phyloP scores from a whole-genome alignment of 2,113 vertebrate species.

The Chascanopsetta lugubris region DNA sequence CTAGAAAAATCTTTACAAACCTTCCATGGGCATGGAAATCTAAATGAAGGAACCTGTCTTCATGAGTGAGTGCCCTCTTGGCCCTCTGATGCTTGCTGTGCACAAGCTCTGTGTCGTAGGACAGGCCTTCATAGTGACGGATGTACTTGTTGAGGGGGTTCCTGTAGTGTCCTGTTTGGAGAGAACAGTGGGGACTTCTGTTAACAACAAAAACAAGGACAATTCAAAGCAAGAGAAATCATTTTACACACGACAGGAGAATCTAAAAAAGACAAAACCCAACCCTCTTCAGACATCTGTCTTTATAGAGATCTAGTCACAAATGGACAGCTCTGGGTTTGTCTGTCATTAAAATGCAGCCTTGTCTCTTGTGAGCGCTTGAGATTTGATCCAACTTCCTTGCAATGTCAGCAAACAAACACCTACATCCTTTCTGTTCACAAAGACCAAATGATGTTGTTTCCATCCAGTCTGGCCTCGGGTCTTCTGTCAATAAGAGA shows the following conservation, averaged over 20 bases:
- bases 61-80: constrained; percentile 89
- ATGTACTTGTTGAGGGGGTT: constrained; percentile 96
- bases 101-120: constrained; percentile 89
- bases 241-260: not conserved
- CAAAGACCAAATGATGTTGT: not conserved
- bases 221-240: not conserved
- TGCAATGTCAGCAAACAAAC: not conserved
- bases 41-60: constrained; percentile 91
- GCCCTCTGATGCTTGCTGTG: constrained; percentile 94
- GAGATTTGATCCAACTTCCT: not conserved
- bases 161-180: constrained; percentile 90
- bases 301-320: not conserved
- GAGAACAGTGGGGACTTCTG: constrained; percentile 8
- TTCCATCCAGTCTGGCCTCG: not conserved
- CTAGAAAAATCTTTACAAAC: constrained; percentile 75
- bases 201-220: not conserved
- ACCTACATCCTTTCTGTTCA: not conserved
- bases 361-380: not conserved
- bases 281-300: not conserved
- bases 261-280: not conserved
- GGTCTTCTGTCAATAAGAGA: too few relatives aligned
- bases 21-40: constrained; percentile 97
- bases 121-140: constrained; percentile 96
- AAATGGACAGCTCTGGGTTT: not conserved
- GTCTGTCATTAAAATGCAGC: not conserved